Evolutionary conservation across 2,113 vertebrate genomes (phyloP).

Genomic region (human (Homo sapiens)): DNA sequence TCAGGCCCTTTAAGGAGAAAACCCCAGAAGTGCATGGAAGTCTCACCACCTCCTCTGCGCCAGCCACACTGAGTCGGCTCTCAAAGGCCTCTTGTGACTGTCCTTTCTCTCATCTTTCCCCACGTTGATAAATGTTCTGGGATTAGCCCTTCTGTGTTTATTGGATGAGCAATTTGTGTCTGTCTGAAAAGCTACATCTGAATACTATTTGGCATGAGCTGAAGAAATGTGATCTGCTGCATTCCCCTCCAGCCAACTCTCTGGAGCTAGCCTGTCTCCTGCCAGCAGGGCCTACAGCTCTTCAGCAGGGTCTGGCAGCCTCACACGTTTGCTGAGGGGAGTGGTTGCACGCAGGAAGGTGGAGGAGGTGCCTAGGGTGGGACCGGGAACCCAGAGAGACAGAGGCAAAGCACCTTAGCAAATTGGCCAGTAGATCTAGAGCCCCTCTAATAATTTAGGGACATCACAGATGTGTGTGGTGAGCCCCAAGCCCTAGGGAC

Average conservation of each 20-base stretch:
- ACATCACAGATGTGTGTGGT: not conserved
- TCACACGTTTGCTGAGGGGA: not conserved
- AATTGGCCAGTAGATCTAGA: not conserved
- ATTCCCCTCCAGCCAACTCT: conserved; percentile 49
- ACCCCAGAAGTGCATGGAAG: not conserved
- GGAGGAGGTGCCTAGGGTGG: not conserved
- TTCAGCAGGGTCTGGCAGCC: conserved; percentile 43
- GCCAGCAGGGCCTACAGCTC: conserved; percentile 47
- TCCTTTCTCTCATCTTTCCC: conserved; percentile 67
- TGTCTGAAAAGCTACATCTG: conserved; percentile 67
- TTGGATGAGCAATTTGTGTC: conserved; percentile 79
- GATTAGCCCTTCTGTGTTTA: conserved; percentile 73
- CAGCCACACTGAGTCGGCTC: not conserved
- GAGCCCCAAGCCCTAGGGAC: not conserved
- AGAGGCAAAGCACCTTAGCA: not conserved
- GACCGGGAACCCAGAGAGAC: not conserved
- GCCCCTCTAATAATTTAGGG: not conserved
- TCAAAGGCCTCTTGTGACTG: conserved; percentile 39
- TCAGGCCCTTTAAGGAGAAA: conserved; percentile 53
- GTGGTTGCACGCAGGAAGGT: not conserved
- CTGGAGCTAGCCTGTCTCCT: conserved; percentile 53
- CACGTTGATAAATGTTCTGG: conserved; percentile 67
- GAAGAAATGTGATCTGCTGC: conserved; percentile 70
- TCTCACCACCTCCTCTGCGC: conserved; percentile 15
- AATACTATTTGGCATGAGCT: conserved; percentile 74